Evolutionary conservation across 2,113 vertebrate species (phyloP), one percentile per base, ranked within the genome.

Genomic region (Trichomycterus rosablanca): DNA sequence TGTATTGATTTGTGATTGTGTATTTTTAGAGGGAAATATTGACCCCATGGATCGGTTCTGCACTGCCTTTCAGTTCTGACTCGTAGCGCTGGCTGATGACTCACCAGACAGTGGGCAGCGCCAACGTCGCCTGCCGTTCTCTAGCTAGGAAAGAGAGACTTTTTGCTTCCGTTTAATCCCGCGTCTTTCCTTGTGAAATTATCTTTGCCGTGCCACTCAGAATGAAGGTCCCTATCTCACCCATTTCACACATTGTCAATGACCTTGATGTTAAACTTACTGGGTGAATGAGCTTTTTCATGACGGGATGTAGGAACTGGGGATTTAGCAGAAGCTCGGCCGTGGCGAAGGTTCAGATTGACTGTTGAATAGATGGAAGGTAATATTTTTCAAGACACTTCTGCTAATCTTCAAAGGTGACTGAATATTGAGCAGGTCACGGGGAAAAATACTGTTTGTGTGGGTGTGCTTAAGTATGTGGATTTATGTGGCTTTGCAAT

Each of bases 221-320:
- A 63, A 63, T 58, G 32, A 20, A 52, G 26, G 45, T 42, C 40
- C 46, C 49, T 19, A 20, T 55, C 63, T 34, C 59, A 43, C 67
- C 34, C 63, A 67, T 71, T 67, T 74, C 69, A 48, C 67, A 64
- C 66, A 64, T 46, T 68, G 72, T 66, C 66, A 67, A 34, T 76
- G 76, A 76, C 76, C 78, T 78, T 80, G 76, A 45, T 68, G 63
- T 66, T 62, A 66, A 66, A 70, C 74, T 73, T 67, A 62, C 60
- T 67, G 74, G 67, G 66, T 72, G 67, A 73, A 76, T 73, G 63
- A 39, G 63, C 58, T 66, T 72, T 72, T 60, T 66, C 54, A 53
- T 46, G 51, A 66, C 70, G 51, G 34, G 63, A 58, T 37, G 64
- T 71, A 59, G 67, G 67, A 50, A 61, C 54, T 43, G 49, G 70